These are phyloP conservation scores for Ceratina japonica DNA, from an alignment of 1,140 invertebrate species.

Conservation along the genomic window DNA sequence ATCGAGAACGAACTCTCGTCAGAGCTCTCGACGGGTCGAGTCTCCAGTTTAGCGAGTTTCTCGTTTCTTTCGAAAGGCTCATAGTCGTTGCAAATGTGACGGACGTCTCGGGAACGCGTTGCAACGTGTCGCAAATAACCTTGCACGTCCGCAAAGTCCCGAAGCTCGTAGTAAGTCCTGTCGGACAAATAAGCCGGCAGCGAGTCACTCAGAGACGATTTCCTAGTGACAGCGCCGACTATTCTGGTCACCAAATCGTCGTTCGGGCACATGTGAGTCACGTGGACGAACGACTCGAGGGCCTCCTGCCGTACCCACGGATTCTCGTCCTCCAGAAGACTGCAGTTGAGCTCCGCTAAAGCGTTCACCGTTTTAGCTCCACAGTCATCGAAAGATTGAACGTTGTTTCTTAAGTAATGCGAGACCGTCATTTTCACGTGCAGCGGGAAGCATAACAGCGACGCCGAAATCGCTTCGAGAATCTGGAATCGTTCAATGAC, in stretches of 20 bases:
- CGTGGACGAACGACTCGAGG: slow-evolving; percentile 68
- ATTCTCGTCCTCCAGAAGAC: slow-evolving; percentile 64
- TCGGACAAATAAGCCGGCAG: slow-evolving; percentile 66
- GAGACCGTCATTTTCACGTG: slow-evolving; percentile 61
- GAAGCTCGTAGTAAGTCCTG: slow-evolving; percentile 45
- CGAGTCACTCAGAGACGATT: slow-evolving; percentile 50
- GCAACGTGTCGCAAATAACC: slow-evolving; percentile 54
- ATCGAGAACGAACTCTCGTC: background rate
- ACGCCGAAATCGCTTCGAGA: slow-evolving; percentile 55
- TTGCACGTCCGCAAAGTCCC: slow-evolving; percentile 46
- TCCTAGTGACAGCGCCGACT: slow-evolving; percentile 52
- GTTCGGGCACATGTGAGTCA: slow-evolving; percentile 63
- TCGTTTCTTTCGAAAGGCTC: slow-evolving; percentile 61
- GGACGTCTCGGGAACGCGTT: background rate
- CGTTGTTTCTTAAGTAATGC: slow-evolving; percentile 59
- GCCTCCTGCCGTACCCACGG: slow-evolving; percentile 68
- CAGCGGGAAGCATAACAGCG: slow-evolving; percentile 41
- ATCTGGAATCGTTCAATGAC: slow-evolving; percentile 59
- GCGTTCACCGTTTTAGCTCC: slow-evolving; percentile 17
- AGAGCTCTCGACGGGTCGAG: background rate
- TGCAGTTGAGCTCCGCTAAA: slow-evolving; percentile 63
- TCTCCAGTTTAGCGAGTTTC: slow-evolving; percentile 63
- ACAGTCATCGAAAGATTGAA: slow-evolving; percentile 25
- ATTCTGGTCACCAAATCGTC: slow-evolving; percentile 64
- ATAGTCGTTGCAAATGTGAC: slow-evolving; percentile 23